Conservation (phyloP, 2,888 invertebrate species). For the Agrilus mali region DNA sequence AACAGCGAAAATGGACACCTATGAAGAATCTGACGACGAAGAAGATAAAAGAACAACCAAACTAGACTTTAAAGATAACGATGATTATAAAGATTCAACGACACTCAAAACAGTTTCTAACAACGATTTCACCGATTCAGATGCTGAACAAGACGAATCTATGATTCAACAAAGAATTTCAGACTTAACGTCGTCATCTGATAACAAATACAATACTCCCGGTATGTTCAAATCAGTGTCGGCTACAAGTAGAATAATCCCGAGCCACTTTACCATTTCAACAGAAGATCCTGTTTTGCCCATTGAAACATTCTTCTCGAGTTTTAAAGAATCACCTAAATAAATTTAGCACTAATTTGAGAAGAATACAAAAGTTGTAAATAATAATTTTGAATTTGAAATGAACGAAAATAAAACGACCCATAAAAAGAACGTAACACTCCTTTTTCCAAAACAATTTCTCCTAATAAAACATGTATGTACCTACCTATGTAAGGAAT, state of each 20-base stretch:
- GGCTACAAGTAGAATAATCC: conserved; percentile 47
- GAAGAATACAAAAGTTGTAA: background rate
- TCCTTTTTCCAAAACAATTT: background rate
- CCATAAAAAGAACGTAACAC: background rate
- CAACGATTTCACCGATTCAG: conserved; percentile 18
- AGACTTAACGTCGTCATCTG: conserved; percentile 59
- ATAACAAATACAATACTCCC: conserved; percentile 58
- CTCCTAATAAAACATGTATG: conserved; percentile 6
- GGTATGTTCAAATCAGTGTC: conserved; percentile 58
- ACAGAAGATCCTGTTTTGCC: conserved; percentile 71
- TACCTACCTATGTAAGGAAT: no score
- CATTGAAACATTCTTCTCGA: conserved; percentile 69
- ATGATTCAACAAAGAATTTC: conserved; percentile 56
- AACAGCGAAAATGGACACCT: conserved; percentile 23
- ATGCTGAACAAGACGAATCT: conserved; percentile 31
- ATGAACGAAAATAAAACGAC: background rate
- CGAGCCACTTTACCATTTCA: conserved; percentile 59
- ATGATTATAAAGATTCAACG: background rate
- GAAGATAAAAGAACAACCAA: conserved; percentile 3
- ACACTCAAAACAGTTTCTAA: conserved; percentile 23
- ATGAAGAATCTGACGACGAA: conserved; percentile 7
- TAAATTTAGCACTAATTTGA: conserved; percentile 2
- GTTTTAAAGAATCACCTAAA: conserved; percentile 35
- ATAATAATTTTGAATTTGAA: background rate
- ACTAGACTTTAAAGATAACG: conserved; percentile 2